These are phyloP conservation scores for Spatulosminthurus flaviceps DNA, from an alignment of 2,888 invertebrate species.

Conservation along the genomic window DNA sequence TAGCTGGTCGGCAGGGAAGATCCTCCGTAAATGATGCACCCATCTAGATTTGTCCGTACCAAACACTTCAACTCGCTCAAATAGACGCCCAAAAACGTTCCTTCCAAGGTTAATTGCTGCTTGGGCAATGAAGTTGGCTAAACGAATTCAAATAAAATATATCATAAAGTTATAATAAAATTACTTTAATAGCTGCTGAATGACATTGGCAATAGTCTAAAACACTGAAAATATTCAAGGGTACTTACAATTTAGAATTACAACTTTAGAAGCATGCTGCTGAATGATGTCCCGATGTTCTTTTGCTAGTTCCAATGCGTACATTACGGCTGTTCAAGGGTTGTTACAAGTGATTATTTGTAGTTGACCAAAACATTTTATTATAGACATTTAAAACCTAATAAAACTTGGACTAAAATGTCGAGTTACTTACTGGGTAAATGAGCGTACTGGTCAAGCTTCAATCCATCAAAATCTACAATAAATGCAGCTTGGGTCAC, in stretches of 20 bases:
- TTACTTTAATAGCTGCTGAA: too few relatives aligned
- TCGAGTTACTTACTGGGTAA: background rate
- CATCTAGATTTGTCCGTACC: background rate
- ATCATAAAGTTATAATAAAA: too few relatives aligned
- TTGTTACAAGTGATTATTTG: too few relatives aligned
- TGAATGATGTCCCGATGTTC: conserved; percentile 10
- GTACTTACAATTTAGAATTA: background rate
- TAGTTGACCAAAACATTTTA: too few relatives aligned
- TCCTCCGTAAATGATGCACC: background rate
- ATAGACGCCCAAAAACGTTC: background rate
- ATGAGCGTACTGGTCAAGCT: background rate
- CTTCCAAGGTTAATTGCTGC: background rate
- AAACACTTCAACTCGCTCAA: background rate
- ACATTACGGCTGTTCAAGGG: background rate
- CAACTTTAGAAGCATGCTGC: background rate
- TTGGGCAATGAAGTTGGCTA: background rate
- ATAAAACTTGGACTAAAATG: background rate
- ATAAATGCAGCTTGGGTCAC: conserved; percentile 4
- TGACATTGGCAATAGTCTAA: background rate
- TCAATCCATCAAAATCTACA: background rate
- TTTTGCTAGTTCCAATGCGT: background rate
- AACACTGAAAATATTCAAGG: background rate
- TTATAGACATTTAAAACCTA: background rate
- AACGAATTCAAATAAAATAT: background rate
- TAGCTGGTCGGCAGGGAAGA: background rate